Evolutionary conservation across 2,888 invertebrate species (phyloP).

Genomic region (Nephrocerus scutellatus): DNA sequence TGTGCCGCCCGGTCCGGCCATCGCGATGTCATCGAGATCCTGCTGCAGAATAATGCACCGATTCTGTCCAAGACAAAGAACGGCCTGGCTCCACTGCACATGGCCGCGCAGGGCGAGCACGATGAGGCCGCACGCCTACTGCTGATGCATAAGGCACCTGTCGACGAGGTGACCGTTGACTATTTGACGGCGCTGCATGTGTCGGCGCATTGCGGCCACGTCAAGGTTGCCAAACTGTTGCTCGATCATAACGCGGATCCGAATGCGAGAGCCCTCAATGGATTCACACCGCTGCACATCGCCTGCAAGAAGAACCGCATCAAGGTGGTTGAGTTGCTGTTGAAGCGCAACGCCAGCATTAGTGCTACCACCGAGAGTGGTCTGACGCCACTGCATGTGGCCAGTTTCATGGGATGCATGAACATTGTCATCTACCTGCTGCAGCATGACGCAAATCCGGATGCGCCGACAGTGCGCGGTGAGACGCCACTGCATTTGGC

Average conservation of each 20-base stretch:
- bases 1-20: slow-evolving; percentile 97
- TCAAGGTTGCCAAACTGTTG: slow-evolving; percentile 84
- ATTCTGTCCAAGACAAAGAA: slow-evolving; percentile 95
- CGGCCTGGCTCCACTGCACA: slow-evolving; percentile 93
- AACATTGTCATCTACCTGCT: slow-evolving; percentile 95
- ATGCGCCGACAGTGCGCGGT: slow-evolving; percentile 90
- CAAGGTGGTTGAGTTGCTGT: slow-evolving; percentile 84
- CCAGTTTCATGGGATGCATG: slow-evolving; percentile 99
- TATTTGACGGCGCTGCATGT: slow-evolving; percentile 96
- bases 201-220: slow-evolving; percentile 90
- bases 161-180: slow-evolving; percentile 97
- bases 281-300: slow-evolving; percentile 96
- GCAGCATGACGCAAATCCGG: slow-evolving; percentile 88
- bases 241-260: slow-evolving; percentile 94
- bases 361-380: slow-evolving; percentile 72
- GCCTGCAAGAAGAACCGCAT: slow-evolving; percentile 98
- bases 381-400: slow-evolving; percentile 93
- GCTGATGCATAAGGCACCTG: slow-evolving; percentile 89
- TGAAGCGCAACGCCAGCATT: slow-evolving; percentile 88
- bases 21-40: slow-evolving; percentile 83
- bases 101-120: slow-evolving; percentile 98
- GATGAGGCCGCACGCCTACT: slow-evolving; percentile 91
- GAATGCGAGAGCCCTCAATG: slow-evolving; percentile 91
- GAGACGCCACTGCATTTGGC: slow-evolving; percentile 96
- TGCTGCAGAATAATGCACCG: slow-evolving; percentile 84